Evolutionary conservation across 2,113 vertebrate genomes (phyloP).

Genomic region (Anolis carolinensis): DNA sequence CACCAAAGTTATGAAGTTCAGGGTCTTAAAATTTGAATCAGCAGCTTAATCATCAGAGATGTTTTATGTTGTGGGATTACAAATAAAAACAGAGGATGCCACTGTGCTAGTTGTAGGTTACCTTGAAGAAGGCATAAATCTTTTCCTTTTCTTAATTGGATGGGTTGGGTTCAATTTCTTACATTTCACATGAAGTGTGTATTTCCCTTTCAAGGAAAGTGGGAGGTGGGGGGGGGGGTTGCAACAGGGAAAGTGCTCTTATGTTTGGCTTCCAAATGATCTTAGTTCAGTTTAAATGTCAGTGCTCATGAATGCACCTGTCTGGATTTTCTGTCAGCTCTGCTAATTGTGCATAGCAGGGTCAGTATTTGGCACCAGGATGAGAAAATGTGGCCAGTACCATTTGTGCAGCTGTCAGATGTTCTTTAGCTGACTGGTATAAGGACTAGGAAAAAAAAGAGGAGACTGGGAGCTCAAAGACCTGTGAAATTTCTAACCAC

Average conservation of each 20-base stretch:
- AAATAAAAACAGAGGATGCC: slow-evolving; percentile 50
- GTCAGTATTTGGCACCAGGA: slow-evolving; percentile 24
- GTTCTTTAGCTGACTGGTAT: slow-evolving; percentile 22
- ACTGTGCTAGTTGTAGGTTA: slow-evolving; percentile 60
- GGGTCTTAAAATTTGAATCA: slow-evolving; percentile 39
- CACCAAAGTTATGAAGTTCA: slow-evolving; percentile 49
- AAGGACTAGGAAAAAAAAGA: slow-evolving; percentile 9
- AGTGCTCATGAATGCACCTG: slow-evolving; percentile 12
- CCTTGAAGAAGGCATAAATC: slow-evolving; percentile 53
- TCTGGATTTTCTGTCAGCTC: slow-evolving; percentile 44
- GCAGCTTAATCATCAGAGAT: slow-evolving; percentile 51
- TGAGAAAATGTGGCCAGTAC: slow-evolving; percentile 41
- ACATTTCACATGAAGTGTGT: slow-evolving; percentile 45
- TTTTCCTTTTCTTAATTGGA: slow-evolving; percentile 32
- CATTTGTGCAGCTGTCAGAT: not conserved
- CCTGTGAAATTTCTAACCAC: slow-evolving; percentile 34
- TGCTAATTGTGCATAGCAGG: slow-evolving; percentile 36
- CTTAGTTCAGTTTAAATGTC: slow-evolving; percentile 54
- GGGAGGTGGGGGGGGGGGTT: not conserved
- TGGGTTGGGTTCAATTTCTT: slow-evolving; percentile 64
- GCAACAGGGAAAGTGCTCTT: slow-evolving; percentile 9
- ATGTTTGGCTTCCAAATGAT: not conserved
- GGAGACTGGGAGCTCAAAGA: slow-evolving; percentile 3
- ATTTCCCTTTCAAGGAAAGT: slow-evolving; percentile 32
- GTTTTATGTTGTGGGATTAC: slow-evolving; percentile 47